Conservation (phyloP, 2,797 vertebrate genomes). For the Esox masquinongy region DNA sequence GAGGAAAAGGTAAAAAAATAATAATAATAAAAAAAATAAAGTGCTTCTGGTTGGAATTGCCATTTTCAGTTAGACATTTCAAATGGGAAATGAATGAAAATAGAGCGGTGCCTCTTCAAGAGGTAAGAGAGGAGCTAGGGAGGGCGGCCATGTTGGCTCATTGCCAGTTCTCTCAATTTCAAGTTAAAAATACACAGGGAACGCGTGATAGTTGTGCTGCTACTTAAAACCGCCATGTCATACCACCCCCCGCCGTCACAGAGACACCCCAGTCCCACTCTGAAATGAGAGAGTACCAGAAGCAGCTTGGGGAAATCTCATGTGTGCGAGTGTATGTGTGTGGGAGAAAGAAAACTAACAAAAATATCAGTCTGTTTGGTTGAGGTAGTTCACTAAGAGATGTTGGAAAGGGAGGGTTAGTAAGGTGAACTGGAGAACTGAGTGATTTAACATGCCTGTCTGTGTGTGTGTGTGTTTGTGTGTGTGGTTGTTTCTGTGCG, state of each 20-base stretch:
- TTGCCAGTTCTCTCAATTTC: constrained; percentile 8
- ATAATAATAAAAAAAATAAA: neutral
- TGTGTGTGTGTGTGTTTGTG: too few relatives aligned
- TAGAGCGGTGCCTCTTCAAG: neutral
- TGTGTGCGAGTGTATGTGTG: too few relatives aligned
- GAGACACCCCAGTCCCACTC: constrained; percentile 23
- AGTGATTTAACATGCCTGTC: too few relatives aligned
- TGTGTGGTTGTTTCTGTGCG: too few relatives aligned
- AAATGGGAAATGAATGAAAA: constrained; percentile 11
- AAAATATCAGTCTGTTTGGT: too few relatives aligned
- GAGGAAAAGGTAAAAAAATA: neutral
- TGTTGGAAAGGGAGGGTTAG: too few relatives aligned
- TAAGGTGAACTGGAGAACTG: too few relatives aligned
- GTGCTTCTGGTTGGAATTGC: neutral
- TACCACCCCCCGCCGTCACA: constrained; percentile 18
- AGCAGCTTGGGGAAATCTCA: neutral
- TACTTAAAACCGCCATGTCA: neutral
- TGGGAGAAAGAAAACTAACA: too few relatives aligned
- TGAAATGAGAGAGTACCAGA: constrained; percentile 11
- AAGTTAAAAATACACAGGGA: neutral
- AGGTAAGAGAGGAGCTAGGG: constrained; percentile 3
- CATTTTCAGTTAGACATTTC: constrained; percentile 22
- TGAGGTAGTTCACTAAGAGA: too few relatives aligned
- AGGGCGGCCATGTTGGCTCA: neutral
- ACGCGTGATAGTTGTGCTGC: too few relatives aligned